These are phyloP conservation scores for Notodonta ziczac DNA, from an alignment of 2,888 invertebrate species.

Conservation along the genomic window DNA sequence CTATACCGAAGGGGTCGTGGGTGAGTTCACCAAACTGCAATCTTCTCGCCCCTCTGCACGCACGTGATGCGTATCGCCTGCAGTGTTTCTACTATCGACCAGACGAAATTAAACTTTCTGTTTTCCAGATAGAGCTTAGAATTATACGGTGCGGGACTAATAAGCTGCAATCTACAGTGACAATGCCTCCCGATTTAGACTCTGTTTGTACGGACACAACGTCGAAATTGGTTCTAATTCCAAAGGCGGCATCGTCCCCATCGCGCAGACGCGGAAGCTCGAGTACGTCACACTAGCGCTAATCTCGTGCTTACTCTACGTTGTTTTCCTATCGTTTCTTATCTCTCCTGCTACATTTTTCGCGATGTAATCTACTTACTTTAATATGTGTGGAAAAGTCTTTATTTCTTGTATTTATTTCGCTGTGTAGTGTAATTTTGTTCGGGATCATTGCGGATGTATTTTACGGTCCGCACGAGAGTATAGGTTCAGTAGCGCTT, in stretches of 20 bases:
- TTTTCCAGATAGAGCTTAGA: slow-evolving; percentile 37
- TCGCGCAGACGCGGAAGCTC: slow-evolving; percentile 78
- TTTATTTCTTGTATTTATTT: slow-evolving; percentile 34
- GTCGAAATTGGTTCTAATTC: slow-evolving; percentile 63
- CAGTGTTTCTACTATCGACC: slow-evolving; percentile 47
- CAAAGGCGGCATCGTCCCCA: slow-evolving; percentile 56
- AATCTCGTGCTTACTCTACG: slow-evolving; percentile 62
- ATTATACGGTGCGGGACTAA: slow-evolving; percentile 30
- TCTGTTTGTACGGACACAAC: slow-evolving; percentile 61
- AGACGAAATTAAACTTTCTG: slow-evolving; percentile 27
- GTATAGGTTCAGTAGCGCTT: slow-evolving; percentile 24
- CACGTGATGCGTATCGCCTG: slow-evolving; percentile 68
- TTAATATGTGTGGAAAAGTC: slow-evolving; percentile 16
- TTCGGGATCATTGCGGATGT: slow-evolving; percentile 10
- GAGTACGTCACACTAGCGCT: slow-evolving; percentile 77
- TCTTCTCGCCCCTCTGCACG: slow-evolving; percentile 69
- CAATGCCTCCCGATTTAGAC: slow-evolving; percentile 56
- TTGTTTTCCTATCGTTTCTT: slow-evolving; percentile 57
- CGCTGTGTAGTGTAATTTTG: slow-evolving; percentile 8
- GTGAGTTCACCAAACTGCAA: slow-evolving; percentile 72
- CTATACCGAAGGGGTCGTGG: slow-evolving; percentile 57
- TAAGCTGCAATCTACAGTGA: slow-evolving; percentile 59
- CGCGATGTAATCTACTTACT: slow-evolving; percentile 32
- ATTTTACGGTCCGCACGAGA: slow-evolving; percentile 11
- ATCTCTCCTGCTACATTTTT: slow-evolving; percentile 30